Conservation (phyloP, 2,113 vertebrate species). For the Chitala chitala region DNA sequence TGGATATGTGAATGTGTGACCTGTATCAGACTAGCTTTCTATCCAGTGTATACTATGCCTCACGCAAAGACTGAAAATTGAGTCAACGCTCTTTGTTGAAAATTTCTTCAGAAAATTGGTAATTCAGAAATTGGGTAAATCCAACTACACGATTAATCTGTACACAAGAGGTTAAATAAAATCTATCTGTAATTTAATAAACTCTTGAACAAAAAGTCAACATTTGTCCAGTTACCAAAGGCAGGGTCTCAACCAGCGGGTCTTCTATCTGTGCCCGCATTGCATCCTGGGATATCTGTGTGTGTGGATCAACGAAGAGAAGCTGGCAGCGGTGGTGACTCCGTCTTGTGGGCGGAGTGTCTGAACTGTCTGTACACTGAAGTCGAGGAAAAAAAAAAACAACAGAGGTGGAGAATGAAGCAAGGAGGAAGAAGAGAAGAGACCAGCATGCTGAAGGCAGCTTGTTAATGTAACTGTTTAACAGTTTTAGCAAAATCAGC, state of each 20-base stretch:
- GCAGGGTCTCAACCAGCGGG: constrained; percentile 47
- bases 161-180: no score
- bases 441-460: no score
- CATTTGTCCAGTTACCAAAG: constrained; percentile 52
- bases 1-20: no score
- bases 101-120: no score
- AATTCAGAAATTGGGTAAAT: no score
- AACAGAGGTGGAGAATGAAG: background rate
- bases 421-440: background rate
- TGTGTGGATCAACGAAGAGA: constrained; percentile 62
- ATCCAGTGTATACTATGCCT: background rate
- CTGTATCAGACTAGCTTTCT: background rate
- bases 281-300: constrained; percentile 61
- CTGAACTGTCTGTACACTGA: constrained; percentile 24
- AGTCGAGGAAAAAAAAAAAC: background rate
- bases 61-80: no score
- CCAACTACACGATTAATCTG: no score
- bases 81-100: background rate
- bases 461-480: no score
- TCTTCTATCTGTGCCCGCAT: constrained; percentile 60
- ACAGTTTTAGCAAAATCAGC: no score
- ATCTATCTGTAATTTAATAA: no score
- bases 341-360: constrained; percentile 28
- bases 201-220: background rate
- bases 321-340: constrained; percentile 51